These are phyloP conservation scores for Crocallis elinguaria DNA, from an alignment of 2,888 invertebrate genomes.

Conservation along the genomic window DNA sequence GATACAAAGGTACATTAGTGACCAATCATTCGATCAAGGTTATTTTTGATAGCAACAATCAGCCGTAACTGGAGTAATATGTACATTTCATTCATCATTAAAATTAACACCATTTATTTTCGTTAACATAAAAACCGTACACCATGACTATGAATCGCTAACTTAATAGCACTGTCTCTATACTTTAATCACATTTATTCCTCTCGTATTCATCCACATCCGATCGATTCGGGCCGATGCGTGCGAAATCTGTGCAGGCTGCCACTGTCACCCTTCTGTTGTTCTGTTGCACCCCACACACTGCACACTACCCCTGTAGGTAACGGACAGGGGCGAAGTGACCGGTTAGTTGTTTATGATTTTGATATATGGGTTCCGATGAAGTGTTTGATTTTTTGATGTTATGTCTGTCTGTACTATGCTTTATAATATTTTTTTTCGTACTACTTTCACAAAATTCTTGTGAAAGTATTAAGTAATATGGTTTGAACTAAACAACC, in stretches of 20 bases:
- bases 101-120: no score
- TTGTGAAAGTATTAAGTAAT: no score
- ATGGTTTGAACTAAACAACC: no score
- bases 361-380: conserved; percentile 15
- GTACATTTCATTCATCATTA: no score
- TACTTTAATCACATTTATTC: conserved; percentile 21
- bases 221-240: conserved; percentile 30
- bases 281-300: conserved; percentile 28
- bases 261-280: conserved; percentile 31
- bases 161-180: conserved; percentile 4
- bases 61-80: no score
- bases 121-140: background rate
- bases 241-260: conserved; percentile 41
- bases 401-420: background rate
- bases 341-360: conserved; percentile 26
- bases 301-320: conserved; percentile 25
- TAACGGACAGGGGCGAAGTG: conserved; percentile 16
- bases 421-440: no score
- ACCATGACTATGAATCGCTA: background rate
- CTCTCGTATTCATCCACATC: conserved; percentile 18
- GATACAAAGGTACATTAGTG: no score
- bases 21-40: background rate
- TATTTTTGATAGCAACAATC: background rate
- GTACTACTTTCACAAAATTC: no score
- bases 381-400: background rate